phyloP scores from a whole-genome alignment of 1,140 invertebrate species.

The Asobara japonica region DNA sequence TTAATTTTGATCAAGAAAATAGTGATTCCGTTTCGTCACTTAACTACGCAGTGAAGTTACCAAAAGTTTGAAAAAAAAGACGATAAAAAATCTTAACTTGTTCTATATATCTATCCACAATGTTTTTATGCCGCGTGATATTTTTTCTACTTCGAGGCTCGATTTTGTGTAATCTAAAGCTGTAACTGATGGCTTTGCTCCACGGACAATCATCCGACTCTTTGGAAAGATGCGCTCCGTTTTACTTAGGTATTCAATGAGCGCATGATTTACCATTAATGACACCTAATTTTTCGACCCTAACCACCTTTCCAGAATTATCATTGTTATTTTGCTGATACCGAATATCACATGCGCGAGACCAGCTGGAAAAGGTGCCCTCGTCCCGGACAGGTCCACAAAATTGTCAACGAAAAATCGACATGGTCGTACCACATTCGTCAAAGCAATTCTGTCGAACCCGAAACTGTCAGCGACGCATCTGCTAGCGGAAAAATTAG shows the following conservation, averaged over 20 bases:
- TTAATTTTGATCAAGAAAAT: too few relatives aligned
- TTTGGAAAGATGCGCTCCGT: background rate
- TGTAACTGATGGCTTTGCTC: background rate
- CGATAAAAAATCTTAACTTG: background rate
- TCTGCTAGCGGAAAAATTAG: slow-evolving; percentile 44
- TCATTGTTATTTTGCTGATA: background rate
- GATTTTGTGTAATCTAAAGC: background rate
- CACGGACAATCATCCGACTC: background rate
- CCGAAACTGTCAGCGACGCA: background rate
- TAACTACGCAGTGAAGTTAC: background rate
- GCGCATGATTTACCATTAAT: background rate
- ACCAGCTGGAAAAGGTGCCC: background rate
- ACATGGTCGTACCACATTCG: slow-evolving; percentile 16
- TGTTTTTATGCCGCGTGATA: background rate
- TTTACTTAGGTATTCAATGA: background rate
- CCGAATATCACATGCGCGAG: background rate
- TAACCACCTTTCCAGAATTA: background rate
- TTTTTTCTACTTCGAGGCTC: background rate
- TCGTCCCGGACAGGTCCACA: background rate
- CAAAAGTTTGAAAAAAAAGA: background rate
- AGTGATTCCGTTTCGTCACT: too few relatives aligned
- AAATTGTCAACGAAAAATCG: slow-evolving; percentile 5
- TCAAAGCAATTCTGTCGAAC: slow-evolving; percentile 31
- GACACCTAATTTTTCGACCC: background rate
- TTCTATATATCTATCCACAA: background rate